Evolutionary conservation across 2,888 invertebrate genomes (phyloP).

Genomic region (Geotrupes spiniger): DNA sequence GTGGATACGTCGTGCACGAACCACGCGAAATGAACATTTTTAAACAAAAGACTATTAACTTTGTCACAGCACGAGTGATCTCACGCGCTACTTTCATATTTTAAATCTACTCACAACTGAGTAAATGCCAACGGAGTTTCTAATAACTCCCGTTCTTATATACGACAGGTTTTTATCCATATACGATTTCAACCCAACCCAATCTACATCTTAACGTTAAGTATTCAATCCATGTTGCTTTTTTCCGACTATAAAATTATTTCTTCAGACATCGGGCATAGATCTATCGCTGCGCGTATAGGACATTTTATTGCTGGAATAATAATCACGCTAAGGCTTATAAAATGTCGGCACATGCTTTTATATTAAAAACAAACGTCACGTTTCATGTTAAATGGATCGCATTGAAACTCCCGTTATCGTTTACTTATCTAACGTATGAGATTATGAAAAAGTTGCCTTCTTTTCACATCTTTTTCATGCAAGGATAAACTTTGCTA

Average conservation of each 20-base stretch:
- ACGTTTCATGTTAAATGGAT: no score
- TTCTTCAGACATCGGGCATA: no score
- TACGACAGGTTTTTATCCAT: slow-evolving; percentile 14
- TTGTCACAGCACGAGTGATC: slow-evolving; percentile 33
- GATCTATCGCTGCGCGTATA: no score
- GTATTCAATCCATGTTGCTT: not conserved
- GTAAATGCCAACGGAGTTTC: slow-evolving; percentile 24
- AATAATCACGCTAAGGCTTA: no score
- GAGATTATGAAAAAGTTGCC: no score
- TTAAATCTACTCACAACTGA: slow-evolving; percentile 25
- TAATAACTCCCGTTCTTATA: slow-evolving; percentile 19
- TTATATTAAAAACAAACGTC: no score
- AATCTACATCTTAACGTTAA: slow-evolving; percentile 27
- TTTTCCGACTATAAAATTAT: slow-evolving; percentile 1
- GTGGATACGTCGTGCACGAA: slow-evolving; percentile 27
- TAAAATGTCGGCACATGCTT: no score
- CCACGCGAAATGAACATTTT: slow-evolving; percentile 34
- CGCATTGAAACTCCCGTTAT: no score
- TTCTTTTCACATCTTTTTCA: not conserved
- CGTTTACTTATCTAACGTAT: no score
- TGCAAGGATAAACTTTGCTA: no score
- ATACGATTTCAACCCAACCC: slow-evolving; percentile 16
- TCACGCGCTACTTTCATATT: slow-evolving; percentile 38
- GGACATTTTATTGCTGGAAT: no score
- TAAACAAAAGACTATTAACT: slow-evolving; percentile 31